These are phyloP conservation scores for Tilapia sparmanii DNA, from an alignment of 2,113 vertebrate species.

Conservation along the genomic window DNA sequence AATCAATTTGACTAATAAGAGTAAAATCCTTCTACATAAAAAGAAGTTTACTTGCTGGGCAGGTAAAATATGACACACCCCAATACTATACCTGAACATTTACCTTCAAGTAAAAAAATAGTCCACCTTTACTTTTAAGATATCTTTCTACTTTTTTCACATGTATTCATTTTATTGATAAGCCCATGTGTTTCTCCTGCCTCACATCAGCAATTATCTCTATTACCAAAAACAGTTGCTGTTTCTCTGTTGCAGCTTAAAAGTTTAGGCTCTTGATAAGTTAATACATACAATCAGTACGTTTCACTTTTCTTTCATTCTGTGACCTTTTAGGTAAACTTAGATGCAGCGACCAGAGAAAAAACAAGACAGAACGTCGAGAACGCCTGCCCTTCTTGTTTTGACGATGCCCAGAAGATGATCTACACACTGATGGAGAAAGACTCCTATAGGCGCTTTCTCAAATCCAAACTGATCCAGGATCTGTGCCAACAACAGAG, in stretches of 20 bases:
- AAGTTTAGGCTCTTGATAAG: neutral
- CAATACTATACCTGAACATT: neutral
- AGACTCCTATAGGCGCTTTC: slow-evolving; percentile 76
- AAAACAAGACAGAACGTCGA: slow-evolving; percentile 57
- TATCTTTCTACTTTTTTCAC: neutral
- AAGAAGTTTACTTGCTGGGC: neutral
- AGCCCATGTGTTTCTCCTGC: neutral
- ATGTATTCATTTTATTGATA: neutral
- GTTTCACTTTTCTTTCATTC: neutral
- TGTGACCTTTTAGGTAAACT: slow-evolving; percentile 62
- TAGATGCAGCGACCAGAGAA: slow-evolving; percentile 69
- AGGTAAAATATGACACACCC: neutral
- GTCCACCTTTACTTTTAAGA: neutral
- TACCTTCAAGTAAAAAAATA: neutral
- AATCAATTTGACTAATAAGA: neutral
- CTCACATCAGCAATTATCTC: neutral
- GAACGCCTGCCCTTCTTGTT: slow-evolving; percentile 45
- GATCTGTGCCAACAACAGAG: slow-evolving; percentile 29
- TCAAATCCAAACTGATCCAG: slow-evolving; percentile 63
- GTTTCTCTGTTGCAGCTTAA: neutral
- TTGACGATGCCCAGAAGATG: slow-evolving; percentile 70
- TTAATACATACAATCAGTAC: rapidly evolving
- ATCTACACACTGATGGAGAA: slow-evolving; percentile 77
- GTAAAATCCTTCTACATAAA: neutral
- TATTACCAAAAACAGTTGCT: neutral